Evolutionary conservation across 2,797 vertebrate genomes (phyloP).

Genomic region (Myotis findleyi): DNA sequence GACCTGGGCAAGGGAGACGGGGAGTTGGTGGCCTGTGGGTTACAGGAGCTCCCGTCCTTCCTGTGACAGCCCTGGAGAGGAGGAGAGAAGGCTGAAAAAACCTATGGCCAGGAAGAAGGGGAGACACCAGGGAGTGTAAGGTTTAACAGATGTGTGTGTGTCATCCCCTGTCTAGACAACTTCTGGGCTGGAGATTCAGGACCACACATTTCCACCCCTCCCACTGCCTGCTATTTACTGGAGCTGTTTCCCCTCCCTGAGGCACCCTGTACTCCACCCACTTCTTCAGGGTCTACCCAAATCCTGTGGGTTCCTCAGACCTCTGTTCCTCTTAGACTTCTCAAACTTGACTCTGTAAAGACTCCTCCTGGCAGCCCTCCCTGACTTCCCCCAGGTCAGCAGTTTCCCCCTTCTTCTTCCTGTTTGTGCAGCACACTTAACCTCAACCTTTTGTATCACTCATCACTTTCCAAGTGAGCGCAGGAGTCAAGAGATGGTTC

Average conservation of each 20-base stretch:
- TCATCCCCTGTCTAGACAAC: slow-evolving; percentile 50
- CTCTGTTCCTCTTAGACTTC: not conserved
- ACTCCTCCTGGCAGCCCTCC: slow-evolving; percentile 43
- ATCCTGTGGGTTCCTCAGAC: not conserved
- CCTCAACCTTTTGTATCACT: not conserved
- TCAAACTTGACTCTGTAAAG: not conserved
- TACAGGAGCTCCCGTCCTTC: not conserved
- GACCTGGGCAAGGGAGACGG: no score
- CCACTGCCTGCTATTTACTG: not conserved
- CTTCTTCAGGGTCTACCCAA: not conserved
- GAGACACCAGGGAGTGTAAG: not conserved
- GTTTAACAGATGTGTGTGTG: not conserved
- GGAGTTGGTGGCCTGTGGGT: not conserved
- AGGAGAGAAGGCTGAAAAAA: not conserved
- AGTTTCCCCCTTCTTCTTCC: not conserved
- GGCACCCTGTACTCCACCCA: not conserved
- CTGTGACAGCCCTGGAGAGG: not conserved
- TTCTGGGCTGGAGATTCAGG: not conserved
- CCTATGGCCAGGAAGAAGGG: not conserved
- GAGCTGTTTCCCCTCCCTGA: not conserved
- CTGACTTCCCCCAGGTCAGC: not conserved
- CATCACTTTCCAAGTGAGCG: not conserved
- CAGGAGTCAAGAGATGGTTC: not conserved
- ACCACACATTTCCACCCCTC: not conserved
- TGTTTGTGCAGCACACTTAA: not conserved